Evolutionary conservation across 2,113 vertebrate species (phyloP), one percentile per base, ranked within the genome.

Genomic region (Sakesphorus luctuosus): DNA sequence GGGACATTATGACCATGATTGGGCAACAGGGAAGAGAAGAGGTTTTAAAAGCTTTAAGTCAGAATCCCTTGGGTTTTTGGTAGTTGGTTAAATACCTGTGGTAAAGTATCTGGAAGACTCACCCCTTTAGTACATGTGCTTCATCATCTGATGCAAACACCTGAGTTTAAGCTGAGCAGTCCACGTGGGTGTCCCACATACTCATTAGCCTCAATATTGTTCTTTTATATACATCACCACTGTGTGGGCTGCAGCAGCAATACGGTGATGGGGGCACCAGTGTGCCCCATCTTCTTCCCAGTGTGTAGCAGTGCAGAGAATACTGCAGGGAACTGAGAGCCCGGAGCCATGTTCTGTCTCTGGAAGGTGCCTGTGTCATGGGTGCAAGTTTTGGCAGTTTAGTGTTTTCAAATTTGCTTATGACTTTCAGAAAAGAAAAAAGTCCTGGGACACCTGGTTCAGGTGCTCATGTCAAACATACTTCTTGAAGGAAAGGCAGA

Each of bases 1-100:
- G 49, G 62, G 35, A 81, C 40, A 17, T 47, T 74, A 72, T 73
- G 76, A 66, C 49, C 9, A 6, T 13, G 21, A 79, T 67, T 40
- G 53, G 63, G 28, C 43, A 87, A 50, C 19, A 23, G 46, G 50
- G 55, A 71, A 35, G 46, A 77, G 66, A 80, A 88, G 63, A 90
- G 35, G 29, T 74, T 85, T 90, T 76, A 75, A 71, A 87, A 91
- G 59, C 87, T 95, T 76, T 53, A 86, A 69, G 28, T 84, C 52
- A 77, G 35, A 88, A 90, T 93, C 75, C 40, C 13, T 25, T 90
- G 76, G 65, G 73, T 66, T 82, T 86, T 84, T 75, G 58, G 58
- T 66, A 66, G 33, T 35, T 72, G 74, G 26, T 38, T 66, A 75
- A 69, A 85, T 55, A 43, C 13, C 49, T 50, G 47, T 19, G 79